These are phyloP conservation scores for Pissodes strobi DNA, from an alignment of 1,140 invertebrate genomes.

Conservation along the genomic window DNA sequence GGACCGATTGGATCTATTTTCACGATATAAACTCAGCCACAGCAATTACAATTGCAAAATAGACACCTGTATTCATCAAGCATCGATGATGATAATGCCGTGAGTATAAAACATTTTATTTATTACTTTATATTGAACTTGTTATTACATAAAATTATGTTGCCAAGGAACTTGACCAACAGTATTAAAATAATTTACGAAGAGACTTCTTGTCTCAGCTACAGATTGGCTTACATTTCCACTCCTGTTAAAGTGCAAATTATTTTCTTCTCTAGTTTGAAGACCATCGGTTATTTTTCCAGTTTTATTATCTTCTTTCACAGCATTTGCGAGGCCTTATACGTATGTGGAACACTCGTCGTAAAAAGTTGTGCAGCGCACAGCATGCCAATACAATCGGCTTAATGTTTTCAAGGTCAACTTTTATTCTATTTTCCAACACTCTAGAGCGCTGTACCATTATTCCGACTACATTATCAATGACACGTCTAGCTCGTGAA, in stretches of 20 bases:
- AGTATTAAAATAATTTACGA: slow-evolving; percentile 6
- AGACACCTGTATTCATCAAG: not conserved
- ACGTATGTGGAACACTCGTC: not conserved
- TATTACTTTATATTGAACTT: not conserved
- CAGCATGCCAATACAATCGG: not conserved
- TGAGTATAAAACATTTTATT: slow-evolving; percentile 4
- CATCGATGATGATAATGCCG: slow-evolving; percentile 3
- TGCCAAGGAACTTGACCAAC: slow-evolving; percentile 6
- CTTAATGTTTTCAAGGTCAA: not conserved
- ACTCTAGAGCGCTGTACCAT: not conserved
- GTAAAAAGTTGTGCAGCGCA: not conserved
- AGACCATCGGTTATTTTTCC: not conserved
- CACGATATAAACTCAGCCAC: no score
- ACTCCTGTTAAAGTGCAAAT: not conserved
- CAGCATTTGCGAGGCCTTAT: not conserved
- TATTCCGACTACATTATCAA: no score
- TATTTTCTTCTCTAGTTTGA: not conserved
- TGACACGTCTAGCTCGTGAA: no score
- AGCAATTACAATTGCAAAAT: slow-evolving; percentile 39
- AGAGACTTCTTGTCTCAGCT: not conserved
- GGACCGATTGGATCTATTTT: slow-evolving; percentile 45
- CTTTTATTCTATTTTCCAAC: not conserved
- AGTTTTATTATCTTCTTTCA: not conserved
- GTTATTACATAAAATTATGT: not conserved
- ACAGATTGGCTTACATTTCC: not conserved